phyloP scores from a whole-genome alignment of 64 coral and sea anemone species.

The Montipora sp. region DNA sequence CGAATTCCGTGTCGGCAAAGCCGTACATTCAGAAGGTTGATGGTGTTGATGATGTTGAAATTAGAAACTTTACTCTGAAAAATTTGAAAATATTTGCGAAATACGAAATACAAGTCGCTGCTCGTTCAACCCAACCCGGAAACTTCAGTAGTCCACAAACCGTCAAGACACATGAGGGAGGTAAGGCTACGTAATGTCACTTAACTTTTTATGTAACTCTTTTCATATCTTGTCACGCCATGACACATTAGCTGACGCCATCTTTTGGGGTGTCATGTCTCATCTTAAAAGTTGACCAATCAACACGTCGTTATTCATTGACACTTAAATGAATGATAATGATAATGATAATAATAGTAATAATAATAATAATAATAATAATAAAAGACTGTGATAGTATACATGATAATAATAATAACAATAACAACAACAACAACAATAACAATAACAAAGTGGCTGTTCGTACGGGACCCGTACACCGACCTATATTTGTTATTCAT shows the following conservation, averaged over 20 bases:
- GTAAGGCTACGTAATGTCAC: not conserved
- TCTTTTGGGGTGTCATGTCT: not conserved
- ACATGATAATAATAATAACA: too few relatives aligned
- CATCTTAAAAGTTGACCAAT: not conserved
- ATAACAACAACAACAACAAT: too few relatives aligned
- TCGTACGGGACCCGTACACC: too few relatives aligned
- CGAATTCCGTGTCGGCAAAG: not conserved
- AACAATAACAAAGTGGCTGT: too few relatives aligned
- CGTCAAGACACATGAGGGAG: conserved; percentile 42
- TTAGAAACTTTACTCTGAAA: not conserved
- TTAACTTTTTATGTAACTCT: too few relatives aligned
- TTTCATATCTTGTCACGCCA: too few relatives aligned
- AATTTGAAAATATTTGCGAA: conserved; percentile 18
- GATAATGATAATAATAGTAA: too few relatives aligned
- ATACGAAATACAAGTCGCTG: conserved; percentile 48
- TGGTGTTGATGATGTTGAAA: too few relatives aligned
- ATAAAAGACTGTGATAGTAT: too few relatives aligned
- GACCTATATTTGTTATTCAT: too few relatives aligned
- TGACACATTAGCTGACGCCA: not conserved
- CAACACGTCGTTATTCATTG: not conserved
- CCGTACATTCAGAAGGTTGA: too few relatives aligned
- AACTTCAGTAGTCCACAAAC: conserved; percentile 33
- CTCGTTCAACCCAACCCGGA: conserved; percentile 13
- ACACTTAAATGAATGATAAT: not conserved
- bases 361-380: not conserved